phyloP scores from a whole-genome alignment of 2,113 vertebrate species.

The Drymodes brunneopygia region DNA sequence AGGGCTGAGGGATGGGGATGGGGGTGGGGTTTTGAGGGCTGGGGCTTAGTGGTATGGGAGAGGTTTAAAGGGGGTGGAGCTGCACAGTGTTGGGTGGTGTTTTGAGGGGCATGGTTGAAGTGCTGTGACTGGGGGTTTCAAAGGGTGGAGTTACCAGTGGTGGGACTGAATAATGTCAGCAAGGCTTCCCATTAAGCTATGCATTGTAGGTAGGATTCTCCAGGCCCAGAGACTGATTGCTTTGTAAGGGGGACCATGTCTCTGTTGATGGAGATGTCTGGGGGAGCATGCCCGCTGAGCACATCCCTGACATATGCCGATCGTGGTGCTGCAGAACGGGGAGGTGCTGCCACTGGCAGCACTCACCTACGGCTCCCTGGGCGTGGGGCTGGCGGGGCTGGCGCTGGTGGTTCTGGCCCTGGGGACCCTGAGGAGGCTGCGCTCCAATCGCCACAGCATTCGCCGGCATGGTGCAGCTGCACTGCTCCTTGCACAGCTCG shows the following conservation, averaged over 20 bases:
- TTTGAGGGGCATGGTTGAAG: neutral
- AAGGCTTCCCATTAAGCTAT: neutral
- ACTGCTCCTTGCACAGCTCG: constrained; percentile 85
- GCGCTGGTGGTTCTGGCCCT: constrained; percentile 84
- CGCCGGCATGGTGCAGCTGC: constrained; percentile 80
- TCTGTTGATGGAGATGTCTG: neutral
- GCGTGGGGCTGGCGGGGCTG: constrained; percentile 84
- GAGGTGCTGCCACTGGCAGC: constrained; percentile 89
- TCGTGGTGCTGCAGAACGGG: constrained; percentile 77
- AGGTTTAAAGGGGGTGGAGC: neutral
- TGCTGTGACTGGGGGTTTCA: neutral
- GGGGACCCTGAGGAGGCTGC: constrained; percentile 75
- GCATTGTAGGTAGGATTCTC: neutral
- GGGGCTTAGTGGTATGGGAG: neutral
- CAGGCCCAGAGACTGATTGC: neutral
- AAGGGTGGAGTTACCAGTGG: neutral
- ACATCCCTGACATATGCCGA: neutral
- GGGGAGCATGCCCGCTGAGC: neutral
- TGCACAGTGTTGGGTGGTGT: neutral
- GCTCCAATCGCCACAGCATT: constrained; percentile 87
- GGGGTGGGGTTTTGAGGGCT: neutral
- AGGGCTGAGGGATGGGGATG: too few relatives aligned
- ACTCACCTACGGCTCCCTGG: constrained; percentile 84
- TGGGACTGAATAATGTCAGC: neutral
- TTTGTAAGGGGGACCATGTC: neutral